These are phyloP conservation scores for Pituophis catenifer DNA, from an alignment of 2,113 vertebrate genomes.

Conservation along the genomic window DNA sequence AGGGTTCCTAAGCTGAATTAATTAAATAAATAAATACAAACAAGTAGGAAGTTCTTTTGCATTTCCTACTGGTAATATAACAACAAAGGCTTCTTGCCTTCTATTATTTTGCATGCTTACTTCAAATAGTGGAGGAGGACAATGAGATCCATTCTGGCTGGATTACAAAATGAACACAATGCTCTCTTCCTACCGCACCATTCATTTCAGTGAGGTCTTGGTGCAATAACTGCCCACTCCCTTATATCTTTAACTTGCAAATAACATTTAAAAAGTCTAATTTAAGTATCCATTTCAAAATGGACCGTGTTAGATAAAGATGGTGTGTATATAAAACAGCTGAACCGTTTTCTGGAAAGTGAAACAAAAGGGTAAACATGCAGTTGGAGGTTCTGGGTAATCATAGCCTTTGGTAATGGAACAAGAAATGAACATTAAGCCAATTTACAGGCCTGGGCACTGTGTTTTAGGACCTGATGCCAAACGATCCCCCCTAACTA, in stretches of 20 bases:
- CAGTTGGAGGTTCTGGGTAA: slow-evolving; percentile 5
- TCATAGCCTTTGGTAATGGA: slow-evolving; percentile 45
- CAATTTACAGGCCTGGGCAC: slow-evolving; percentile 39
- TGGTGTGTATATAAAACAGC: not conserved
- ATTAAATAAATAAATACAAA: not conserved
- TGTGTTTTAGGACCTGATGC: slow-evolving; percentile 29
- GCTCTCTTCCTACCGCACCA: not conserved
- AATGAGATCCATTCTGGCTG: slow-evolving; percentile 1
- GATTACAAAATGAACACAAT: not conserved
- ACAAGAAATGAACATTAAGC: slow-evolving; percentile 52
- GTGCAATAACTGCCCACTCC: not conserved
- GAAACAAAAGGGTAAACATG: slow-evolving; percentile 15
- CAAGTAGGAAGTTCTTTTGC: not conserved
- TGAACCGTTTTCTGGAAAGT: slow-evolving; percentile 25
- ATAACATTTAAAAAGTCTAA: not conserved
- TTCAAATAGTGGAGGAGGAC: not conserved
- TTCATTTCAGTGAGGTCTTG: not conserved
- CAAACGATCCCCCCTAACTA: slow-evolving; percentile 21
- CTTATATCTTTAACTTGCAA: not conserved
- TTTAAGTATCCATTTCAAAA: slow-evolving; percentile 1
- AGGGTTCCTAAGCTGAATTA: not conserved
- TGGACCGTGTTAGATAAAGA: not conserved
- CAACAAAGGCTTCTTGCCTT: not conserved
- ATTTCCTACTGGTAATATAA: not conserved
- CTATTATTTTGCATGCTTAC: not conserved